Evolutionary conservation across 2,113 vertebrate species (phyloP), one percentile per base, ranked within the genome.

Genomic region (Hemiscyllium ocellatum): DNA sequence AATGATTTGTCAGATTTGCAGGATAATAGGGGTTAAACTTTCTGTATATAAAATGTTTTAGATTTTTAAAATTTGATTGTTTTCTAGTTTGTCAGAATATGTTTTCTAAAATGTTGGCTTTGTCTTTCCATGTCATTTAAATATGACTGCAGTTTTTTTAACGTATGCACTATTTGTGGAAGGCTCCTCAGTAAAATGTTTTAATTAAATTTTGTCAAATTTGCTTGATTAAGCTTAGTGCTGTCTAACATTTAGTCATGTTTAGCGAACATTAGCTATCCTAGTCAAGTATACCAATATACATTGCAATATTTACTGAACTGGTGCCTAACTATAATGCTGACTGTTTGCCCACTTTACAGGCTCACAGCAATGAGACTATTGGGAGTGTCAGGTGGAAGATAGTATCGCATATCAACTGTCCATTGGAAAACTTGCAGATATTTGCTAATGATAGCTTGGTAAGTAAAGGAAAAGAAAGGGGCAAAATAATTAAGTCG

Each of bases 301-400:
- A 10, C 72, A 33, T 33, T 33, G 29, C 33, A 10, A 76, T 12
- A 76, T 76, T 33, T 7, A 33, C 13, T 68, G 52, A 66, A 20
- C 61, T 52, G 50, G 33, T 93, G 22, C 89, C 89, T 65, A 37
- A 93, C 33, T 93, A 98, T 95, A 93, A 65, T 66, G 65, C 0
- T 68, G 89, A 68, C 61, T 68, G 3, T 93, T 4, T n/a, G 33
- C 8, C 97, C 96, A 96, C 96, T 26, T 96, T 93, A 85, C 96
- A 99, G 99, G 99, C 99, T 96, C 99, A 99, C 97, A 99, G 99
- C 97, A 99, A 99, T 96, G 99, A 99, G 97, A 99, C 99, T 2
- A 97, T 99, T 94, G 98, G 98, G 96, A 99, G 99, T 1, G 98
- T 99, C 97, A 98, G 99, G 96, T 99, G 99, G 99, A 99, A 99